These are phyloP conservation scores for Lasioglossum morio DNA, from an alignment of 2,888 invertebrate genomes.

Conservation along the genomic window DNA sequence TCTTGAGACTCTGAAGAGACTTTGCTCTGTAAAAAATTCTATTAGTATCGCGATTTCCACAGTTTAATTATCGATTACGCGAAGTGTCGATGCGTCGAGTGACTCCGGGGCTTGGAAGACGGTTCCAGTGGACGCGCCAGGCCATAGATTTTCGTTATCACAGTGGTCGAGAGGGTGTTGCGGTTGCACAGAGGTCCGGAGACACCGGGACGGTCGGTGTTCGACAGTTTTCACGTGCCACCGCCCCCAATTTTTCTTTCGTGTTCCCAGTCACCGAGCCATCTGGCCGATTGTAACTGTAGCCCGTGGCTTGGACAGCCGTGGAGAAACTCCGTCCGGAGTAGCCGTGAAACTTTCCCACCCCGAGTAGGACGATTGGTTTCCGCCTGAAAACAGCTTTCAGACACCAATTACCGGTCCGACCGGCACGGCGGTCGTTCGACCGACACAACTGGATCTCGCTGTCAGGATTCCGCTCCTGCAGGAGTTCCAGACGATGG, in stretches of 20 bases:
- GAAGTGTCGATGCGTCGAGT: background rate
- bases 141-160: background rate
- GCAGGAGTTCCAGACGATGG: slow-evolving; percentile 8
- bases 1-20: background rate
- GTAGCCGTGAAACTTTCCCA: slow-evolving; percentile 40
- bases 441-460: slow-evolving; percentile 54
- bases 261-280: slow-evolving; percentile 10
- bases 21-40: no score
- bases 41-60: background rate
- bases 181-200: slow-evolving; percentile 11
- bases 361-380: slow-evolving; percentile 49
- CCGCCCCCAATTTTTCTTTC: slow-evolving; percentile 44
- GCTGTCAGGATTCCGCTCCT: slow-evolving; percentile 35
- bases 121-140: background rate
- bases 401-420: slow-evolving; percentile 49
- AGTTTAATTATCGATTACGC: background rate
- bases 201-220: background rate
- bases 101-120: background rate
- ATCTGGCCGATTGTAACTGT: slow-evolving; percentile 21
- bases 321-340: slow-evolving; percentile 19
- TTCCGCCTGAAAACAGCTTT: slow-evolving; percentile 62
- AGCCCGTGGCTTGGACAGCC: slow-evolving; percentile 5
- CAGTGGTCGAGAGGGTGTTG: background rate
- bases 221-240: slow-evolving; percentile 42
- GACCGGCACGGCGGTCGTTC: slow-evolving; percentile 30